These are phyloP conservation scores for Drosophila nr. perissopoda DNA, from an alignment of 2,888 invertebrate species.

Conservation along the genomic window DNA sequence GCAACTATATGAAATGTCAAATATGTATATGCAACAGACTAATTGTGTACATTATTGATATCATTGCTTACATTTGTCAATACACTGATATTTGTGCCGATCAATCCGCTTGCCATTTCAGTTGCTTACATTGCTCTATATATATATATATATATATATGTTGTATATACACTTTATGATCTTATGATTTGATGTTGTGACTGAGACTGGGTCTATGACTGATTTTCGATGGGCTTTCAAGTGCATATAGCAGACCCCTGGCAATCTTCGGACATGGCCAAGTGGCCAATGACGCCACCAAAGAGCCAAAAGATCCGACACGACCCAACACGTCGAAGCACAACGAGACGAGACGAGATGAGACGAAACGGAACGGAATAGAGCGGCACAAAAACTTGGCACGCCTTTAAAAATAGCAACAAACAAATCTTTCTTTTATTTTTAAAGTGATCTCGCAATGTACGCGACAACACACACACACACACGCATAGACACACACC, in stretches of 20 bases:
- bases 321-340: conserved; percentile 13
- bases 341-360: conserved; percentile 14
- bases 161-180: conserved; percentile 8
- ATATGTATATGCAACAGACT: conserved; percentile 5
- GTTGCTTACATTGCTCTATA: conserved; percentile 63
- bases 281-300: conserved; percentile 63
- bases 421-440: conserved; percentile 79
- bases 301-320: conserved; percentile 35
- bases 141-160: neutral
- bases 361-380: conserved; percentile 26
- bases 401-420: conserved; percentile 77
- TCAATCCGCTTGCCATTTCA: conserved; percentile 71
- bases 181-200: conserved; percentile 16
- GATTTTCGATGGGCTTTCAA: conserved; percentile 58
- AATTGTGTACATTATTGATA: neutral
- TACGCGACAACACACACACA: conserved; percentile 52
- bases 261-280: conserved; percentile 52
- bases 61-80: conserved; percentile 71
- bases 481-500: conserved; percentile 23
- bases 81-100: conserved; percentile 73
- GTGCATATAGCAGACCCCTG: conserved; percentile 60
- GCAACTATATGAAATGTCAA: conserved; percentile 7
- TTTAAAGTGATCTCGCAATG: conserved; percentile 76
- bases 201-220: conserved; percentile 7
- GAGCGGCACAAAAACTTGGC: conserved; percentile 71